These are phyloP conservation scores for Ectemnius cavifrons DNA, from an alignment of 2,888 invertebrate species.

Conservation along the genomic window DNA sequence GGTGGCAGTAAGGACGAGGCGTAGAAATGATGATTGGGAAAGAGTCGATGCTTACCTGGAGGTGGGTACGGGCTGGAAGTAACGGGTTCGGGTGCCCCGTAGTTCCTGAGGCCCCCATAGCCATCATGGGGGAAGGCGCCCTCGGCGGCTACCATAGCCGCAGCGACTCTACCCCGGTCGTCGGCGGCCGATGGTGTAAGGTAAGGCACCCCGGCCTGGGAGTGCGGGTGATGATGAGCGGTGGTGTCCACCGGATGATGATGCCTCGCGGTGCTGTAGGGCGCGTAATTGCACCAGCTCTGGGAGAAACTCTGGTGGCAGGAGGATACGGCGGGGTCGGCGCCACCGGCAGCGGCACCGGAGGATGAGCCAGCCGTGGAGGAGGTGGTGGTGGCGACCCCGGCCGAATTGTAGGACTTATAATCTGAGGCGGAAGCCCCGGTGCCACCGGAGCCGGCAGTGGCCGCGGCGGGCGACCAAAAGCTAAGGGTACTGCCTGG, in stretches of 20 bases:
- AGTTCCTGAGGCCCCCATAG: conserved; percentile 86
- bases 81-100: conserved; percentile 85
- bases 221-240: conserved; percentile 81
- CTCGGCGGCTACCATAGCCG: conserved; percentile 80
- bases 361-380: conserved; percentile 79
- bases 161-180: conserved; percentile 83
- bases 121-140: conserved; percentile 87
- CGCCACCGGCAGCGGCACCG: conserved; percentile 73
- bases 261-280: conserved; percentile 82
- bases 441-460: conserved; percentile 75
- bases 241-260: conserved; percentile 79
- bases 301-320: conserved; percentile 86
- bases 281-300: conserved; percentile 87
- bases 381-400: conserved; percentile 71
- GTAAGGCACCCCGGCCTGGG: conserved; percentile 82
- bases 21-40: too few relatives aligned
- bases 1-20: not conserved
- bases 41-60: conserved; percentile 83
- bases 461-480: conserved; percentile 82
- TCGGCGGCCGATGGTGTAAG: conserved; percentile 82
- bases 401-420: conserved; percentile 79
- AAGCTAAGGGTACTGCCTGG: conserved; percentile 81
- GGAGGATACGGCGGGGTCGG: conserved; percentile 80
- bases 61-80: conserved; percentile 88
- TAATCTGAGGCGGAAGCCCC: conserved; percentile 80